Conservation (phyloP, 2,888 invertebrate genomes). For the Choristoneura rosaceana region DNA sequence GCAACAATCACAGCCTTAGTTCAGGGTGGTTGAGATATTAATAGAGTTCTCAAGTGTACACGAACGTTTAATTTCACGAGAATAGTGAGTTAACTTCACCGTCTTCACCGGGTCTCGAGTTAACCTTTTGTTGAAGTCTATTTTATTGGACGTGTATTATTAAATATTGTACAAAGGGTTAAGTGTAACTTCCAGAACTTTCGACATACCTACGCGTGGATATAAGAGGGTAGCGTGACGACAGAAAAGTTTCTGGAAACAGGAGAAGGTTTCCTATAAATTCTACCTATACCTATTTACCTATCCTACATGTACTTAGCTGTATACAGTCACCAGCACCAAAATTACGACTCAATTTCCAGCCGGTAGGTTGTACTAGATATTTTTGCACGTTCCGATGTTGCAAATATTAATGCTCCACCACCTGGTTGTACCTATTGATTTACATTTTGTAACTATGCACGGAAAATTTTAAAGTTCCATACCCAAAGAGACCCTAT, state of each 20-base stretch:
- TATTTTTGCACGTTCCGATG: too few relatives aligned
- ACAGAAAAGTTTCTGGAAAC: constrained; percentile 12
- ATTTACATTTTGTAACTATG: too few relatives aligned
- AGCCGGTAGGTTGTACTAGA: too few relatives aligned
- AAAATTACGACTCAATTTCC: too few relatives aligned
- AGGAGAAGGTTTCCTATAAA: not conserved
- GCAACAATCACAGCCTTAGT: not conserved
- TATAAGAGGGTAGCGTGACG: constrained; percentile 16
- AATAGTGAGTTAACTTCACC: not conserved
- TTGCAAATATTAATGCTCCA: too few relatives aligned
- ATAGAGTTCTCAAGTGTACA: not conserved
- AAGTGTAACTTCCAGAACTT: constrained; percentile 16
- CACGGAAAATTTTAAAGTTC: too few relatives aligned
- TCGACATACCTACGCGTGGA: constrained; percentile 7
- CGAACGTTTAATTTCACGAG: not conserved
- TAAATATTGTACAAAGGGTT: not conserved
- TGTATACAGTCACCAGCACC: not conserved
- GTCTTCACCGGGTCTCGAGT: not conserved
- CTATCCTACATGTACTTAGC: not conserved
- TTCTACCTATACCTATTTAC: not conserved
- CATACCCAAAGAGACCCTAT: too few relatives aligned
- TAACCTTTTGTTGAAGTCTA: constrained; percentile 2
- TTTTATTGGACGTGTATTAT: not conserved
- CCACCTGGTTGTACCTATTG: too few relatives aligned
- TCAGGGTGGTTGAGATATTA: not conserved